Evolutionary conservation across 2,888 invertebrate species (phyloP).

Genomic region (Plusia festucae): DNA sequence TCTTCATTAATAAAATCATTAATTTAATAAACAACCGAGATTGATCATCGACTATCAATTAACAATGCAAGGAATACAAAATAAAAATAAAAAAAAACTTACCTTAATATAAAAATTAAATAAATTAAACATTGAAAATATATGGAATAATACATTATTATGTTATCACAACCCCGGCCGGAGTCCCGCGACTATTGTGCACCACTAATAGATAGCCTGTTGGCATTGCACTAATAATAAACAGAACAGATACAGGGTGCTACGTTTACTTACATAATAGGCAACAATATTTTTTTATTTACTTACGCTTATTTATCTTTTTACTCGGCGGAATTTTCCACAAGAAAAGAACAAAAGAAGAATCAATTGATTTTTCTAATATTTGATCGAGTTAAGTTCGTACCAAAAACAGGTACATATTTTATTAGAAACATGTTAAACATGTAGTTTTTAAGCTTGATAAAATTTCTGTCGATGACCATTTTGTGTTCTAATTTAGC

Average conservation of each 20-base stretch:
- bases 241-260: constrained; percentile 36
- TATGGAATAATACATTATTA: constrained; percentile 29
- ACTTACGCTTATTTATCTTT: too few species aligned
- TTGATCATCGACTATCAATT: too few species aligned
- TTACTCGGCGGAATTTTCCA: too few species aligned
- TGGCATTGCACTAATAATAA: constrained; percentile 42
- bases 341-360: too few species aligned
- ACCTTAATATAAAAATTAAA: constrained; percentile 36
- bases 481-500: too few species aligned
- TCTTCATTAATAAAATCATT: too few species aligned
- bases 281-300: not conserved
- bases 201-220: constrained; percentile 42
- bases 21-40: not conserved
- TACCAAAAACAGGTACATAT: too few species aligned
- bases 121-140: constrained; percentile 28
- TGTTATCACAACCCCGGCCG: constrained; percentile 40
- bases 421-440: too few species aligned
- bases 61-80: not conserved
- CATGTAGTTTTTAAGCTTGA: too few species aligned
- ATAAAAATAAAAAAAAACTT: constrained; percentile 16
- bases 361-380: too few species aligned
- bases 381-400: not conserved
- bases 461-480: too few species aligned
- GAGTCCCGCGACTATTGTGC: constrained; percentile 20
- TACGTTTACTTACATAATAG: not conserved